Base-by-base conservation (phyloP, 2,888 invertebrate genomes). In the Leuctra nigra region DNA sequence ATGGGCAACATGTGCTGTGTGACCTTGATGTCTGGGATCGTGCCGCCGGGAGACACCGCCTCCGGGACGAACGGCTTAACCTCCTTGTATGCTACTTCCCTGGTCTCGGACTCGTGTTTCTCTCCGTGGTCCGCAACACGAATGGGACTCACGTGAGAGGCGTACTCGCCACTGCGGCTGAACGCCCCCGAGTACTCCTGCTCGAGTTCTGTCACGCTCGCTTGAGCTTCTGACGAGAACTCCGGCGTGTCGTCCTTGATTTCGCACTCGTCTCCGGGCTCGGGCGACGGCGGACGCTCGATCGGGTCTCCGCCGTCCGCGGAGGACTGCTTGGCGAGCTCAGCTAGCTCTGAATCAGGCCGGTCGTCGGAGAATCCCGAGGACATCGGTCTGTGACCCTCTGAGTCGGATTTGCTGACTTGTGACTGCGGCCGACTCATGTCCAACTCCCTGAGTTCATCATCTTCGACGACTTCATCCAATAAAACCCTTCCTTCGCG, bases 21-120 rank as follows among this genome's bases (percentile, higher is more conserved):
- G 16, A 81, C 75, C 63, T 77, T 81, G 56, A 82, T 81, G 64
- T 79, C 79, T n/a, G 82, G 82, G 58, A 81, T 77, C 46, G 78
- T 77, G 14, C 81, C 81, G n/a, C 81, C 81, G 64, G 61, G 64
- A 47, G 70, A 67, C 61, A 67, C 66, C 9, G 72, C 64, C 16
- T 48, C 22, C 20, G 20, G 35, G n/a, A 58, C 60, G 72, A 78
- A 57, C 69, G 74, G 62, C 70, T 74, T 68, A 72, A 77, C 64
- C 60, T 67, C 65, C 61, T 65, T 70, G 41, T 67, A 64, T 7
- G 68, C 68, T 48, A 67, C 66, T 64, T 76, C 74, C 58, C 72
- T 66, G 18, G 73, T 71, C 70, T 77, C 76, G 53, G 74, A 64
- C 67, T 77, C 76, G 61, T 72, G 72, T 64, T 78, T 75, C 64